phyloP scores from a whole-genome alignment of 2,113 vertebrate species.

The Melozone crissalis region DNA sequence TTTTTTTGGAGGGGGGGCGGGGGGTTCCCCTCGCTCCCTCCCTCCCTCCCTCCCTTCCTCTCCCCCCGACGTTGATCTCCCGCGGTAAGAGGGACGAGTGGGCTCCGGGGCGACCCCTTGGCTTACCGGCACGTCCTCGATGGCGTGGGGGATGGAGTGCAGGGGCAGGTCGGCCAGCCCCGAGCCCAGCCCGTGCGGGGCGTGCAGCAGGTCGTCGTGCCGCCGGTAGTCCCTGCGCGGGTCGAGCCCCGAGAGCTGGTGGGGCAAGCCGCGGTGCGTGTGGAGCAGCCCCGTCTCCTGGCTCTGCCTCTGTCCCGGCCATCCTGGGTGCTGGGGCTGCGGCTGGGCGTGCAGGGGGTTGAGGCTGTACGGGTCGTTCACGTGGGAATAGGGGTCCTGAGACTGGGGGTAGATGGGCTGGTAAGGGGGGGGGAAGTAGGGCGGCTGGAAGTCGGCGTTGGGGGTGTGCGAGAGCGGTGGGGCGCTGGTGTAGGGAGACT shows the following conservation, averaged over 20 bases:
- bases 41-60: too few species aligned
- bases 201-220: constrained; percentile 92
- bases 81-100: too few species aligned
- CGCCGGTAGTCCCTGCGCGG: constrained; percentile 94
- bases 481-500: too few species aligned
- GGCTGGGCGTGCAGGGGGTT: constrained; percentile 94
- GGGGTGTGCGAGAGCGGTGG: too few species aligned
- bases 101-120: neutral
- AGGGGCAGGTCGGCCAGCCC: constrained; percentile 92
- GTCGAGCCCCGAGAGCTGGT: constrained; percentile 89
- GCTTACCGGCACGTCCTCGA: constrained; percentile 97
- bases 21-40: neutral
- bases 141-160: constrained; percentile 96
- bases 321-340: constrained; percentile 95
- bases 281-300: constrained; percentile 94
- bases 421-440: too few species aligned
- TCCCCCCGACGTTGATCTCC: neutral
- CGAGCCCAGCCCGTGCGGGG: constrained; percentile 91
- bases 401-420: constrained; percentile 54
- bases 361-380: constrained; percentile 98
- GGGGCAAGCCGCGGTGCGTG: constrained; percentile 92
- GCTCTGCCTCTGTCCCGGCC: constrained; percentile 95
- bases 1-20: neutral
- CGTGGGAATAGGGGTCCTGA: constrained; percentile 98
- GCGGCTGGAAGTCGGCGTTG: too few species aligned